phyloP scores from a whole-genome alignment of 2,888 invertebrate genomes.

The Leptinotarsa peninsularis region DNA sequence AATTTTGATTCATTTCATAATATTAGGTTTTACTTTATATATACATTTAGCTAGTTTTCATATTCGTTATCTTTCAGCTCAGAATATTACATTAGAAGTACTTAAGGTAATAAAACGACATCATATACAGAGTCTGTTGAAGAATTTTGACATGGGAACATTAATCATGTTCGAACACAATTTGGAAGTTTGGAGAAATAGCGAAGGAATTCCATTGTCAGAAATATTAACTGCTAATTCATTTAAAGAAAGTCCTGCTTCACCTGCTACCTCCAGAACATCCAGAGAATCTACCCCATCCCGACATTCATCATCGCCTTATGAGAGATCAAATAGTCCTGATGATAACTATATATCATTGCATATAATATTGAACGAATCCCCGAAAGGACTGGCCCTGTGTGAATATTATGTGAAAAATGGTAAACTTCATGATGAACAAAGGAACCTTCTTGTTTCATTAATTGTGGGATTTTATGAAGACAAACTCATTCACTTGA shows the following conservation, averaged over 20 bases:
- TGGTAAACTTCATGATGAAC: constrained; percentile 46
- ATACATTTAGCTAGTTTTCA: not conserved
- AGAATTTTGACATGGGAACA: constrained; percentile 41
- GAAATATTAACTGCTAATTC: not conserved
- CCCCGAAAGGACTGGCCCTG: constrained; percentile 39
- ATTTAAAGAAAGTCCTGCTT: no score
- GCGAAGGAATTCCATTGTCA: constrained; percentile 33
- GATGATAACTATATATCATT: not conserved
- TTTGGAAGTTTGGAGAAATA: constrained; percentile 45
- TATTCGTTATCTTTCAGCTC: constrained; percentile 17
- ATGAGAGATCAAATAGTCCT: constrained; percentile 15
- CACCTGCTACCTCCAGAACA: not conserved
- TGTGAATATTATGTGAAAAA: constrained; percentile 41
- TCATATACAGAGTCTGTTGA: constrained; percentile 44
- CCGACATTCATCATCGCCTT: constrained; percentile 3
- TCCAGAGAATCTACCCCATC: not conserved
- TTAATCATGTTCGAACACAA: constrained; percentile 46
- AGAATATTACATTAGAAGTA: constrained; percentile 19
- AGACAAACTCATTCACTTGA: constrained; percentile 40
- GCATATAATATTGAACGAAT: constrained; percentile 33
- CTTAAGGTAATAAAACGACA: constrained; percentile 40
- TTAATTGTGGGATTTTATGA: constrained; percentile 42
- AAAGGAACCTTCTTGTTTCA: constrained; percentile 38
- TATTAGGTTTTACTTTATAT: not conserved
- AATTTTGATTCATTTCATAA: constrained; percentile 6